Percentiles rank a stretch among this genome's conserved stretches.
These are phyloP conservation scores for Aleiodes alternator DNA, from an alignment of 2,888 invertebrate genomes.

Conservation along the genomic window DNA sequence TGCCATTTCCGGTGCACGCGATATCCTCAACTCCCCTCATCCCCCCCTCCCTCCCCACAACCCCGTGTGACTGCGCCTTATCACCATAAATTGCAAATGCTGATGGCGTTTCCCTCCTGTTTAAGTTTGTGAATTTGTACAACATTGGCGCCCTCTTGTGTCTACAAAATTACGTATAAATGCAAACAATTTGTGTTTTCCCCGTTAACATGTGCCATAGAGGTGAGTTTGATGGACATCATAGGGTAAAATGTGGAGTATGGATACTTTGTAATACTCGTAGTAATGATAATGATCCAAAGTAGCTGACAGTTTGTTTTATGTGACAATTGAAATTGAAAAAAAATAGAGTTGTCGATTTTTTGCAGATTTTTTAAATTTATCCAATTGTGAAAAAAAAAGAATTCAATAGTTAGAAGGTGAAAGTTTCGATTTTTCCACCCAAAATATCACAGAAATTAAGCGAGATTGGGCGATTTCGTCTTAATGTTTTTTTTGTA, in stretches of 20 bases:
- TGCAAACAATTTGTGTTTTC: constrained; percentile 48
- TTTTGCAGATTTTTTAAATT: too few species aligned
- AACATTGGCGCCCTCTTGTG: constrained; percentile 42
- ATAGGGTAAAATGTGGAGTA: constrained; percentile 51
- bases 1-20: constrained; percentile 73
- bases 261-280: constrained; percentile 56
- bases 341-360: constrained; percentile 6
- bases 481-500: too few species aligned
- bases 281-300: constrained; percentile 65
- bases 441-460: too few species aligned
- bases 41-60: too few species aligned
- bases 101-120: constrained; percentile 24
- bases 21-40: constrained; percentile 48
- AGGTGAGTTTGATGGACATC: constrained; percentile 51
- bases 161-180: constrained; percentile 44
- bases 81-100: constrained; percentile 48
- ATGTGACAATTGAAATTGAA: constrained; percentile 42
- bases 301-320: constrained; percentile 56
- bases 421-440: too few species aligned
- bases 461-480: too few species aligned
- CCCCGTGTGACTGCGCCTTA: constrained; percentile 19
- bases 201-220: constrained; percentile 22
- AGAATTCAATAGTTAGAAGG: too few species aligned
- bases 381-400: too few species aligned
- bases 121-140: constrained; percentile 29